A percentile compares a stretch with the other conserved stretches of the same genome.
Conservation (phyloP, 2,888 invertebrate genomes). For the Scrobipalpa atriplicella region DNA sequence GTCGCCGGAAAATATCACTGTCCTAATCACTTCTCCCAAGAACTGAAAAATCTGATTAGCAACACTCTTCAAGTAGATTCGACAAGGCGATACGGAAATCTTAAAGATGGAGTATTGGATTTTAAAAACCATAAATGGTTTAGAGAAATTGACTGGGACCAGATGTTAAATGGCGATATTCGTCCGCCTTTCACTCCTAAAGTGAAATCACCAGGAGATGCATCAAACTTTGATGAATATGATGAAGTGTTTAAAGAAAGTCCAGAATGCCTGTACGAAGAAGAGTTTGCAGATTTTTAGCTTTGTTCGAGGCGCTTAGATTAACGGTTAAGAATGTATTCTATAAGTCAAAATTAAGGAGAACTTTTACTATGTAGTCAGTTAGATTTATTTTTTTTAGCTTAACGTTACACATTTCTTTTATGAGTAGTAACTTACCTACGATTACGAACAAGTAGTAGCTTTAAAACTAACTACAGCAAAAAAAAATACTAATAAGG, state of each 20-base stretch:
- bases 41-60: constrained; percentile 90
- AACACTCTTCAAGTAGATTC: constrained; percentile 87
- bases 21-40: constrained; percentile 90
- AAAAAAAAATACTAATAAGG: too few relatives aligned
- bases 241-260: constrained; percentile 79
- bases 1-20: constrained; percentile 93
- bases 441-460: too few relatives aligned
- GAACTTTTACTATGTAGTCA: background rate
- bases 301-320: background rate
- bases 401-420: too few relatives aligned
- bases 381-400: background rate
- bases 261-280: constrained; percentile 79
- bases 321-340: background rate
- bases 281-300: constrained; percentile 88
- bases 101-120: constrained; percentile 94
- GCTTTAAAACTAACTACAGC: too few relatives aligned
- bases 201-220: constrained; percentile 84
- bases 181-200: constrained; percentile 85
- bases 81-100: constrained; percentile 89
- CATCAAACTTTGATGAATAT: constrained; percentile 87
- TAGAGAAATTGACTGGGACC: constrained; percentile 92
- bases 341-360: constrained; percentile 1
- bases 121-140: constrained; percentile 98
- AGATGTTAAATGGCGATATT: constrained; percentile 89
- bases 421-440: too few relatives aligned